phyloP scores from a whole-genome alignment of 2,797 vertebrate species.

The Thamnophis elegans region DNA sequence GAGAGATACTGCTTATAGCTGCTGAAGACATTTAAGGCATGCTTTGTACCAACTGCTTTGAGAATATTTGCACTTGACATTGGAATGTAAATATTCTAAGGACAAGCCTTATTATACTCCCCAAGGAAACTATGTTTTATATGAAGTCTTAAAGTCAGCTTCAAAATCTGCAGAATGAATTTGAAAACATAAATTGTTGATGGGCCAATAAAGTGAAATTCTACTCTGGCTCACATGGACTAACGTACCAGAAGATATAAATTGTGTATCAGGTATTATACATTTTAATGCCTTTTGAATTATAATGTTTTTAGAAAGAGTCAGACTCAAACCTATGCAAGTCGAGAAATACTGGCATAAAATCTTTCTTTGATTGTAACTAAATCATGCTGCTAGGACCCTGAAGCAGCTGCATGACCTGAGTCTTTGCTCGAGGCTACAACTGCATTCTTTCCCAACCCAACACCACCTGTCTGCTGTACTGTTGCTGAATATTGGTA shows the following conservation, averaged over 20 bases:
- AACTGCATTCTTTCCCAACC: conserved; percentile 60
- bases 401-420: conserved; percentile 70
- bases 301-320: conserved; percentile 70
- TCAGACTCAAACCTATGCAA: conserved; percentile 67
- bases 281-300: conserved; percentile 68
- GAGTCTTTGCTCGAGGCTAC: conserved; percentile 66
- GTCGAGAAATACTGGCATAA: conserved; percentile 68
- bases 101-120: conserved; percentile 55
- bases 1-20: neutral
- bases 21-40: neutral
- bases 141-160: conserved; percentile 66
- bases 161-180: conserved; percentile 69
- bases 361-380: conserved; percentile 71
- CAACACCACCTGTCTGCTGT: conserved; percentile 66
- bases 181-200: conserved; percentile 74
- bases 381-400: conserved; percentile 69
- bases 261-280: conserved; percentile 65
- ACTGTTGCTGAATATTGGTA: conserved; percentile 60
- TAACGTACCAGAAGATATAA: conserved; percentile 70
- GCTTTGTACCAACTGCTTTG: conserved; percentile 8
- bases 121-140: conserved; percentile 65
- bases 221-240: conserved; percentile 64
- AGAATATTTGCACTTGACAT: conserved; percentile 37
- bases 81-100: conserved; percentile 35
- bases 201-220: conserved; percentile 69